These are phyloP conservation scores for Allobates femoralis DNA, from an alignment of 2,797 vertebrate species.

Conservation along the genomic window DNA sequence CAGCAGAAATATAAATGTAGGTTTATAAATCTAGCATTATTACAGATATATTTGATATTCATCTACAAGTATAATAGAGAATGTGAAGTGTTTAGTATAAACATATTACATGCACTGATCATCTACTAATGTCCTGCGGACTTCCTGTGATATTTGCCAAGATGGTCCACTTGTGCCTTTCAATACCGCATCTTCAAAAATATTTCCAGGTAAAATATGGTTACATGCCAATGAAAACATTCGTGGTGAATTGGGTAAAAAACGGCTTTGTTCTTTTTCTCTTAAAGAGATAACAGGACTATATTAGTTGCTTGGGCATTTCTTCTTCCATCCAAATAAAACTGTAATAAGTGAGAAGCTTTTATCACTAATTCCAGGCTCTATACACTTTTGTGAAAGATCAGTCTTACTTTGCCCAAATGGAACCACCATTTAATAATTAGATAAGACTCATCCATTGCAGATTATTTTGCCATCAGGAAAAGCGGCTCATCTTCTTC, in stretches of 20 bases:
- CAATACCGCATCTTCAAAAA: neutral
- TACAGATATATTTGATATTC: neutral
- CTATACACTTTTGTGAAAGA: constrained; percentile 59
- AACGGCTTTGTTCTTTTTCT: neutral
- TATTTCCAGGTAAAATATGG: neutral
- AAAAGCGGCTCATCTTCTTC: constrained; percentile 67
- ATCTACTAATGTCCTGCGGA: neutral
- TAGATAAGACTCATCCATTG: constrained; percentile 65
- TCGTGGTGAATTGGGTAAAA: neutral
- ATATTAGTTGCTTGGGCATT: constrained; percentile 17
- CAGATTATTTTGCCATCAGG: constrained; percentile 58
- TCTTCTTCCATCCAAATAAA: constrained; percentile 38
- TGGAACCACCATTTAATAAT: constrained; percentile 61
- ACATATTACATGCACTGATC: neutral
- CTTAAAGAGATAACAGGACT: neutral
- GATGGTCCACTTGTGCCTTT: neutral
- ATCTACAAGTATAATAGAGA: neutral
- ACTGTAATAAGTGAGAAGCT: constrained; percentile 56
- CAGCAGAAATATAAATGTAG: neutral
- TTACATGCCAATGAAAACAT: neutral
- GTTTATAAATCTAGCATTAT: neutral
- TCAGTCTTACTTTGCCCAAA: constrained; percentile 57
- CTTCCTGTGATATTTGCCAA: neutral
- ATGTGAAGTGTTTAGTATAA: neutral
- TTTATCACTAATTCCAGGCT: constrained; percentile 54